Base-by-base conservation (phyloP, 2,797 vertebrate species). In the Xerus rutilus region DNA sequence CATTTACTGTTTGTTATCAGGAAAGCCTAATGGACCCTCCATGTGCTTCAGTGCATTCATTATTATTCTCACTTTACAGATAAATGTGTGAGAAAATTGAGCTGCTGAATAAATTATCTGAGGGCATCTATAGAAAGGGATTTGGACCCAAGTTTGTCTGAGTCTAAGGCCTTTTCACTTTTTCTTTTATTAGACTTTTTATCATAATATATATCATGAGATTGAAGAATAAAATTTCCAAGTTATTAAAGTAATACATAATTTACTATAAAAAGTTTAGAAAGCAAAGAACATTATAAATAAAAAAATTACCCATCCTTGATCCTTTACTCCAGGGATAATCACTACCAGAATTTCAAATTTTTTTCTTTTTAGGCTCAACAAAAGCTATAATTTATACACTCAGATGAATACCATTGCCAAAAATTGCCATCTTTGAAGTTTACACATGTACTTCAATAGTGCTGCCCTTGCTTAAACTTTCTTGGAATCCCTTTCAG, bases 311-410 rank as follows among this genome's bases (percentile, higher is more conserved):
- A 57, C 49, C 35, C 5, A 20, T 83, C 57, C 57, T 59, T 59
- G 59, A 76, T 95, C 89, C 70, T 91, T 93, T 21, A 96, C n/a
- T 30, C 17, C 35, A 72, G 67, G 39, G 59, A 67, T 97, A 86
- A 94, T 82, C 35, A 67, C n/a, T 89, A 59, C n/a, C 72, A 88
- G 87, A 93, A 59, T 87, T 91, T 89, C 21, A 49, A 14, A 21
- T 69, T 49, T 92, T 69, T 92, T 94, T 90, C 47, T 54, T 59
- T 89, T 25, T 8, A 76, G 62, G n/a, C 52, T 54, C 93, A 57
- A 91, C 96, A 65, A 92, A 96, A 95, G 65, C 78, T 89, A 14
- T 70, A 73, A 74, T 93, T 95, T 91, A 43, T 81, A 64, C 59
- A 62, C 86, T 45, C 64, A 70, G 85, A 73, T 79, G 62, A 64